phyloP scores from a whole-genome alignment of 1,140 invertebrate genomes.

The Drosophila sproati region DNA sequence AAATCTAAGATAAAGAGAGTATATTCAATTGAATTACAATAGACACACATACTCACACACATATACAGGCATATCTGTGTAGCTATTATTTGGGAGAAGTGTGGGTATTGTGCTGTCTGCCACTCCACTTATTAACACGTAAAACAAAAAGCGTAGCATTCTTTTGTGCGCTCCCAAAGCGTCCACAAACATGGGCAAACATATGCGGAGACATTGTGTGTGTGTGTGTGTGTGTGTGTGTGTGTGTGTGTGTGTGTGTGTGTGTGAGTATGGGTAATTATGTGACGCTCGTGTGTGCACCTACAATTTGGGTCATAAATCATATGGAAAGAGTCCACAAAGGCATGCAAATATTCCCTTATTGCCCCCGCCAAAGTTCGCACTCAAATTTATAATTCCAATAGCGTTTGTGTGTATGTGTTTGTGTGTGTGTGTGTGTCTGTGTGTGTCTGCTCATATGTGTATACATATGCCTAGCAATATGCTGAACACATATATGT shows the following conservation, averaged over 20 bases:
- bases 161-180: slow-evolving; percentile 65
- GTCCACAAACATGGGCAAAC: slow-evolving; percentile 7
- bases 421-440: slow-evolving; percentile 18
- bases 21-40: not conserved
- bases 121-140: slow-evolving; percentile 67
- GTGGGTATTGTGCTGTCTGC: slow-evolving; percentile 33
- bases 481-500: slow-evolving; percentile 68
- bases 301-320: slow-evolving; percentile 81
- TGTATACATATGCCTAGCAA: slow-evolving; percentile 49
- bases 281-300: slow-evolving; percentile 43
- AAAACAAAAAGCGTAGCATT: slow-evolving; percentile 75
- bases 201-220: slow-evolving; percentile 14
- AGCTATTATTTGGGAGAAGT: slow-evolving; percentile 26
- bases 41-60: not conserved
- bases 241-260: not conserved
- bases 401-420: not conserved
- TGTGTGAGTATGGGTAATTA: slow-evolving; percentile 62
- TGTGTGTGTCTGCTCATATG: slow-evolving; percentile 17
- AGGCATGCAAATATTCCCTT: slow-evolving; percentile 75
- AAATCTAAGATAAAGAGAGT: too few relatives aligned
- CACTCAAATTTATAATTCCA: slow-evolving; percentile 29
- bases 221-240: not conserved
- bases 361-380: slow-evolving; percentile 39
- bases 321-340: slow-evolving; percentile 79
- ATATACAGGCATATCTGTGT: not conserved